Base-by-base conservation (phyloP, 2,797 vertebrate species). In the Percopsis omiscomaycus region DNA sequence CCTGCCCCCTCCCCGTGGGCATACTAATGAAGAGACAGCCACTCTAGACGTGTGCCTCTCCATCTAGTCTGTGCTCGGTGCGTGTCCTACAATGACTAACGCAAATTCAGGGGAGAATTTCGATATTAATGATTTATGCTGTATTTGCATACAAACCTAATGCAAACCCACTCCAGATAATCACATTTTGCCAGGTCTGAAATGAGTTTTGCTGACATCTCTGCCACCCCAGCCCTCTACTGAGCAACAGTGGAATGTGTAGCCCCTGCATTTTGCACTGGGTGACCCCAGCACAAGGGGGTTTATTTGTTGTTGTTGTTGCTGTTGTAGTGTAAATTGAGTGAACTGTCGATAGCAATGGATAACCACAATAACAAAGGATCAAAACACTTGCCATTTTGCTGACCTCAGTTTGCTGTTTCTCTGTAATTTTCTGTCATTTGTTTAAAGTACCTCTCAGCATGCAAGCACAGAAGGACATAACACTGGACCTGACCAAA, bases 101-200 rank as follows among this genome's bases (percentile, higher is more conserved):
- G 46, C 71, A 85, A 80, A 87, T 90, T 87, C 86, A 85, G 77
- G 69, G 74, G 83, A 86, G 79, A 90, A 80, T 92, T 89, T 90
- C 80, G 77, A 92, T 91, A 91, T 92, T 90, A 92, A 92, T 92
- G 90, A 92, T 92, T 92, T 87, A 92, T 91, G 88, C 82, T 59
- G 64, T 86, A 92, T 92, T 92, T 93, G 90, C 92, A 92, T 92
- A 89, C 90, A 92, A 93, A 92, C 91, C 86, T 90, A 91, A 93
- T 92, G 87, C 89, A 90, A 89, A 89, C 85, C 86, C 90, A 90
- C 90, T 92, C 88, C 88, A 91, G 82, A 91, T 92, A 93, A 92
- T 93, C 90, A 91, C 86, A 90, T 93, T 92, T 90, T 77, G 73
- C 86, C 83, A 82, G 86, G 81, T 89, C 80, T 87, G 88, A 90